These are phyloP conservation scores for Melanocharis versteri DNA, from an alignment of 2,113 vertebrate species.

Conservation along the genomic window DNA sequence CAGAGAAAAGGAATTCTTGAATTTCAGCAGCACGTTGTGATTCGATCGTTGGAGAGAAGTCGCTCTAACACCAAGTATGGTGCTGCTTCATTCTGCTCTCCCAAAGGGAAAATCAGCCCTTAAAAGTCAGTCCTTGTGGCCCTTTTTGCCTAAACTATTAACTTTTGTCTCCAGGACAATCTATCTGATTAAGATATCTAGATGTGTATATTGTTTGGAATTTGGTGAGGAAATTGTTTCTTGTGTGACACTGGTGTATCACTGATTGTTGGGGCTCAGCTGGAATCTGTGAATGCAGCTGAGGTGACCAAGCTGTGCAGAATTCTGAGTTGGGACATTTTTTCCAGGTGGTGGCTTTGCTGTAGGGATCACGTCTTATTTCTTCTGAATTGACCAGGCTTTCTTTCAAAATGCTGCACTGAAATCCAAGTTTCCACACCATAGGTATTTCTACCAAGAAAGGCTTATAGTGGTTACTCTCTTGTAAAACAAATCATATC, in stretches of 20 bases:
- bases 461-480: background rate
- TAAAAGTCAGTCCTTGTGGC: background rate
- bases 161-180: background rate
- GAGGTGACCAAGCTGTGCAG: background rate
- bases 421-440: background rate
- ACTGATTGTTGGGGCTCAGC: background rate
- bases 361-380: background rate
- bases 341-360: background rate
- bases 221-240: background rate
- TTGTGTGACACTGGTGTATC: background rate
- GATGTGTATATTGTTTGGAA: background rate
- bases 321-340: background rate
- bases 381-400: background rate
- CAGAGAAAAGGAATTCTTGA: background rate
- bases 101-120: background rate
- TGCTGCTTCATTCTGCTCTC: background rate
- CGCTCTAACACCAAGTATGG: fast-evolving
- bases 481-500: conserved; percentile 27
- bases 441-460: background rate
- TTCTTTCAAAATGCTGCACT: background rate
- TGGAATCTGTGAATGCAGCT: background rate
- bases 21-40: background rate
- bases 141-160: background rate
- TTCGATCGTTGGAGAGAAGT: background rate
- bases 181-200: background rate